These are phyloP conservation scores for Leucoraja erinaceus DNA, from an alignment of 2,113 vertebrate genomes.

Conservation along the genomic window DNA sequence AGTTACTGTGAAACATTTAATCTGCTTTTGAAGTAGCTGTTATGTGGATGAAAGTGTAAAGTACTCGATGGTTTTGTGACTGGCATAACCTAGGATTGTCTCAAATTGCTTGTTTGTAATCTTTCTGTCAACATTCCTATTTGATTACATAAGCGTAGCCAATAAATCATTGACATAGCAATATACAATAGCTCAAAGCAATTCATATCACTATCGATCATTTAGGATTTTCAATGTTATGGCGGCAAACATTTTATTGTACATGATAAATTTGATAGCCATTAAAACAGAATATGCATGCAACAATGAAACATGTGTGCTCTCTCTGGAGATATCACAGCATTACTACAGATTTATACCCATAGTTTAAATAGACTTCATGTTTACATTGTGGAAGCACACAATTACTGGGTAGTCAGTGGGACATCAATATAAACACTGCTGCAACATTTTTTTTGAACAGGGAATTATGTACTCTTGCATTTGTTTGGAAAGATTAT, in stretches of 20 bases:
- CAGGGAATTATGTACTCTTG: not conserved
- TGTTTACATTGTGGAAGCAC: not conserved
- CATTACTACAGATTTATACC: not conserved
- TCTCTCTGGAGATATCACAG: not conserved
- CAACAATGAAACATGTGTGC: not conserved
- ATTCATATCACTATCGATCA: not conserved
- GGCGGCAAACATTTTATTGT: no score
- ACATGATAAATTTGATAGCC: not conserved
- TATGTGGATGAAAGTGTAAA: not conserved
- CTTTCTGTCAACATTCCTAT: not conserved
- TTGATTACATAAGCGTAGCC: not conserved
- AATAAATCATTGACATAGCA: not conserved
- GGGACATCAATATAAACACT: not conserved
- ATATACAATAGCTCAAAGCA: not conserved
- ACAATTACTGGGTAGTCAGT: not conserved
- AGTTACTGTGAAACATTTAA: not conserved
- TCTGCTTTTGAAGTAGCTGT: not conserved
- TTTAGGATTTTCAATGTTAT: not conserved
- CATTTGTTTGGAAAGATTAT: slow-evolving; percentile 10
- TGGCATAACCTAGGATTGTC: not conserved
- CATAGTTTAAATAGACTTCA: slow-evolving; percentile 6
- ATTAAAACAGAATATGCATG: not conserved
- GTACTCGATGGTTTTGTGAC: not conserved
- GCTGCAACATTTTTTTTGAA: not conserved
- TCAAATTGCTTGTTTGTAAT: not conserved